Percentiles rank a stretch among this genome's conserved stretches.
These are phyloP conservation scores for Neolamprologus falcicula DNA, from an alignment of 2,113 vertebrate genomes.

Conservation along the genomic window DNA sequence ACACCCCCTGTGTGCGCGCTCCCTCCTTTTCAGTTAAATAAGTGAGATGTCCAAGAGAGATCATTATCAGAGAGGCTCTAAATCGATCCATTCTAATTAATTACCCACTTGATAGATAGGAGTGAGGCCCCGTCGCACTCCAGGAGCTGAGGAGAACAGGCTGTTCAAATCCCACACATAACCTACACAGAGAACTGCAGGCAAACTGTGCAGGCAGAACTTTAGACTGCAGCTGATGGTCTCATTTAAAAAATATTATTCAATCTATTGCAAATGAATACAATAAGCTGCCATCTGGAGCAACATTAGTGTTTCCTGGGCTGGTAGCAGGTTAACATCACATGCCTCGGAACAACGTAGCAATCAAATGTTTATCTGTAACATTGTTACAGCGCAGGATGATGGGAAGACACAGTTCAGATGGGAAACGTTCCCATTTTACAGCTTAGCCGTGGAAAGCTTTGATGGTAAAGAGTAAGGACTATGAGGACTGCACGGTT, in stretches of 20 bases:
- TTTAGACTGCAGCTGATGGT: background rate
- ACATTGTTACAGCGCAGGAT: background rate
- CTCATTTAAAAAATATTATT: background rate
- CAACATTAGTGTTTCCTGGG: background rate
- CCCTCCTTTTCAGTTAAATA: constrained; percentile 10
- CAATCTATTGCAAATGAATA: background rate
- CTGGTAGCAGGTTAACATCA: background rate
- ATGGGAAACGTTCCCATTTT: background rate
- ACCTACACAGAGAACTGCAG: background rate
- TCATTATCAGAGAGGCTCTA: constrained; percentile 42
- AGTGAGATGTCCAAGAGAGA: constrained; percentile 49
- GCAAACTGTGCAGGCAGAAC: background rate
- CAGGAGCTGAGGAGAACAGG: background rate
- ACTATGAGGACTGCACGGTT: background rate
- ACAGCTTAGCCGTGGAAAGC: background rate
- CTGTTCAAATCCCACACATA: background rate
- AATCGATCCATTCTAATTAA: constrained; percentile 56
- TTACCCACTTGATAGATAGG: constrained; percentile 46
- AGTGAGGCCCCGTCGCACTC: constrained; percentile 7
- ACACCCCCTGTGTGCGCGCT: background rate
- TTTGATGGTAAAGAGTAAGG: background rate
- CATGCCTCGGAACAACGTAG: background rate
- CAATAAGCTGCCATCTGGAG: background rate
- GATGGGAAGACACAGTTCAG: background rate
- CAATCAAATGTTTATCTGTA: background rate